These are phyloP conservation scores for Dasysyrphus tricinctus DNA, from an alignment of 2,888 invertebrate genomes.

Conservation along the genomic window DNA sequence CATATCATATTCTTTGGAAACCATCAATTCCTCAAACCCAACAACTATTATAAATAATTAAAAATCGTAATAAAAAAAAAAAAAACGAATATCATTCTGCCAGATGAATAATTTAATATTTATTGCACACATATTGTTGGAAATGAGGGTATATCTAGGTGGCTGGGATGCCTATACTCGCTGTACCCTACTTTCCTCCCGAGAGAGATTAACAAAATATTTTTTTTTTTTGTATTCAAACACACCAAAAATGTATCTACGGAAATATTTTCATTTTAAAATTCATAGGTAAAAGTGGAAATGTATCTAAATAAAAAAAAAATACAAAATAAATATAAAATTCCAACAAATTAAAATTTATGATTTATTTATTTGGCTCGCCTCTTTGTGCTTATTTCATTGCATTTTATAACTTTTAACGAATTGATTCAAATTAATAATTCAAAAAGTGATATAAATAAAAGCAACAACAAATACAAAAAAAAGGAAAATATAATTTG, in stretches of 20 bases:
- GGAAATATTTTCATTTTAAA: conserved; percentile 50
- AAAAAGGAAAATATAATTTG: conserved; percentile 30
- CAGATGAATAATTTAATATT: conserved; percentile 24
- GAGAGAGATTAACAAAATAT: conserved; percentile 18
- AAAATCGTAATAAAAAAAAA: background rate
- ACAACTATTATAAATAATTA: conserved; percentile 20
- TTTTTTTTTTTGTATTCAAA: conserved; percentile 18
- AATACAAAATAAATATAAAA: conserved; percentile 22
- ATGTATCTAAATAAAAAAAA: conserved; percentile 19
- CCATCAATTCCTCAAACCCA: background rate
- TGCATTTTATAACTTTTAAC: conserved; percentile 65
- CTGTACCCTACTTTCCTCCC: background rate
- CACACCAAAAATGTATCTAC: conserved; percentile 24
- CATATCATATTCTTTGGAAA: background rate
- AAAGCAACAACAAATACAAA: background rate
- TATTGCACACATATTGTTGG: conserved; percentile 5
- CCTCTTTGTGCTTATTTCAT: conserved; percentile 56
- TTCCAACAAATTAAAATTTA: conserved; percentile 63
- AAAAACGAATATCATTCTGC: conserved; percentile 11
- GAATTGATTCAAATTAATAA: conserved; percentile 54
- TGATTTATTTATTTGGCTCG: conserved; percentile 71
- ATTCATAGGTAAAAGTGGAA: background rate
- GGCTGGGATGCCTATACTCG: background rate
- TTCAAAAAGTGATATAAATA: background rate
- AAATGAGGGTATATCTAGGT: background rate